Evolutionary conservation across 2,888 invertebrate species (phyloP), one percentile per base, ranked within the genome.

Genomic region (Marasmarcha lunaedactyla): DNA sequence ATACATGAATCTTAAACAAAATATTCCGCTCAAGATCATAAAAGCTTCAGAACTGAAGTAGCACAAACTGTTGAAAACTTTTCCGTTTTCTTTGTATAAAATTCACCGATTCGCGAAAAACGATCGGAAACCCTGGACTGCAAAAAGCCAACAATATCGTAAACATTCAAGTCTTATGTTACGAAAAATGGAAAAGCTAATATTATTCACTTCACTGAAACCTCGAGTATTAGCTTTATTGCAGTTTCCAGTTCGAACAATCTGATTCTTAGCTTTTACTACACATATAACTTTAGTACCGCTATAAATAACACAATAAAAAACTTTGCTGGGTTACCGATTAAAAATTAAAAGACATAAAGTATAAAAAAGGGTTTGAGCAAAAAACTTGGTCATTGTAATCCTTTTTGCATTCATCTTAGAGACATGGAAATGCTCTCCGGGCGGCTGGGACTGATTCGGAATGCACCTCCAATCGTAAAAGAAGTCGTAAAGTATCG

Each of bases 381-480:
- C 53, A 54, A 51, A 56, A 56, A 55, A 59, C 34, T 34, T 54
- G 56, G 52, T 73, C 68, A 71, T 71, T 72, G 71, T 81, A 78
- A 79, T 77, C 77, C 74, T 77, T 79, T 81, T 72, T 69, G 65
- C 69, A 71, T 73, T 73, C 74, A 66, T 72, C 70, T 71, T 62
- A 52, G 64, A 74, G 74, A 81, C 79, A 81, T 67, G 78, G 62
- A 79, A 83, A 81, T 63, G 78, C 79, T 79, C 65, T 79, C 62
- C 62, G 68, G 69, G 58, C 59, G 64, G 64, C 66, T 61, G 62
- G 63, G 64, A 69, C 78, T 81, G 79, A 83, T 83, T 81, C 67
- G 67, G 71, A 79, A 83, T 83, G 83, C 81, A 83, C 78, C 79
- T 79, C 70, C 73, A 79, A 77, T 81, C 79, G 81, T 83, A 83